phyloP scores from a whole-genome alignment of 2,113 vertebrate species.

The Tyrannus savana region DNA sequence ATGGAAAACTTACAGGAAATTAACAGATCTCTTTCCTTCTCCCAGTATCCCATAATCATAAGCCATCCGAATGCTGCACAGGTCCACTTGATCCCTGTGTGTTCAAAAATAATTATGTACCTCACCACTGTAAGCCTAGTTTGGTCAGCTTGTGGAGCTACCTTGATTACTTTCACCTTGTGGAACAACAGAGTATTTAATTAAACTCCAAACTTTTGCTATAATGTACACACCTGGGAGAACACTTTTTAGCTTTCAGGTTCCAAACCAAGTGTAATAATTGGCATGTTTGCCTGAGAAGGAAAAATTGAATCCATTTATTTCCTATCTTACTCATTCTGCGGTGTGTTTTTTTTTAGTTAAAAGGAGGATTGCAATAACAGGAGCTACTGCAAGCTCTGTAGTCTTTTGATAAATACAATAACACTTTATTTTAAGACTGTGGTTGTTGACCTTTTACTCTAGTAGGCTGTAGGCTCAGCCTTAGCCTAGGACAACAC shows the following conservation, averaged over 20 bases:
- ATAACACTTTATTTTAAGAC: not conserved
- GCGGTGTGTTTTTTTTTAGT: not conserved
- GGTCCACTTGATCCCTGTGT: not conserved
- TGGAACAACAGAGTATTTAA: not conserved
- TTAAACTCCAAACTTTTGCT: not conserved
- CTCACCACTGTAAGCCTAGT: not conserved
- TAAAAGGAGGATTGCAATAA: not conserved
- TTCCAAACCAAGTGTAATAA: not conserved
- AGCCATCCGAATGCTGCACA: not conserved
- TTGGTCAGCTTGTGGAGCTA: not conserved
- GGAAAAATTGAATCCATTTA: not conserved
- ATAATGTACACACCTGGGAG: not conserved
- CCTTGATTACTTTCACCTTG: not conserved
- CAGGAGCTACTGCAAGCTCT: not conserved
- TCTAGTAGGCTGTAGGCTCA: not conserved
- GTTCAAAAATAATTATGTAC: not conserved
- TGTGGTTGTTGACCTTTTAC: not conserved
- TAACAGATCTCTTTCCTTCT: not conserved
- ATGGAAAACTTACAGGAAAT: not conserved
- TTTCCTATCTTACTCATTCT: not conserved
- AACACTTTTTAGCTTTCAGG: not conserved
- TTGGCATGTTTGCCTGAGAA: not conserved
- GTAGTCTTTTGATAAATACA: not conserved
- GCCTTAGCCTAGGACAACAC: not conserved
- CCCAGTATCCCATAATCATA: not conserved